phyloP scores from a whole-genome alignment of 1,140 invertebrate species.

The Pachypsylla venusta region DNA sequence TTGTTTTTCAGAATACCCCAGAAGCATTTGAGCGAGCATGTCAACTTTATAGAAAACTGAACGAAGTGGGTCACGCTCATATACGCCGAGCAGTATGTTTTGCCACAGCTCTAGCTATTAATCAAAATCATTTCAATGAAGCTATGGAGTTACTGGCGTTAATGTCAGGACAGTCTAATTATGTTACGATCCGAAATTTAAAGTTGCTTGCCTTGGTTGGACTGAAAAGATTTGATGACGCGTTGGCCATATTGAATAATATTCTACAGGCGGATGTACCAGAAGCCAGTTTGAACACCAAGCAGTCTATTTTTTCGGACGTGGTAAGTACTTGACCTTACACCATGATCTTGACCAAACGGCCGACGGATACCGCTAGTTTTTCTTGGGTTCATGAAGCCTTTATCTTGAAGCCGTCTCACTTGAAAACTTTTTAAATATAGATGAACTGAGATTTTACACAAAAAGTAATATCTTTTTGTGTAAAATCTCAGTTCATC shows the following conservation, averaged over 20 bases:
- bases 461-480: too few species aligned
- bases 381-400: too few species aligned
- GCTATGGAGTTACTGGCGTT: conserved; percentile 46
- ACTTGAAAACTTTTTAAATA: too few species aligned
- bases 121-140: conserved; percentile 45
- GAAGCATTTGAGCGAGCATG: conserved; percentile 48
- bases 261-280: conserved; percentile 40
- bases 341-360: too few species aligned
- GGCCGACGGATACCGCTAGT: too few species aligned
- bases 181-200: conserved; percentile 49
- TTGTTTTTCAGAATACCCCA: conserved; percentile 45
- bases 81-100: conserved; percentile 43
- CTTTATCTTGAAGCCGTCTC: too few species aligned
- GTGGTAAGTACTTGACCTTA: conserved; percentile 32
- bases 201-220: conserved; percentile 43
- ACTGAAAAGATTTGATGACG: conserved; percentile 45
- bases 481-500: too few species aligned
- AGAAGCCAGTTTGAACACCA: conserved; percentile 22
- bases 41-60: conserved; percentile 41
- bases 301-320: conserved; percentile 37
- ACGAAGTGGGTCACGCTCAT: conserved; percentile 35
- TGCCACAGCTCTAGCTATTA: conserved; percentile 45
- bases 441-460: too few species aligned
- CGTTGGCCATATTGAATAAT: conserved; percentile 39
- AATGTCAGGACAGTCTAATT: conserved; percentile 35